Evolutionary conservation across 2,797 vertebrate genomes (phyloP), one percentile per base, ranked within the genome.

Genomic region (Babyrousa celebensis): DNA sequence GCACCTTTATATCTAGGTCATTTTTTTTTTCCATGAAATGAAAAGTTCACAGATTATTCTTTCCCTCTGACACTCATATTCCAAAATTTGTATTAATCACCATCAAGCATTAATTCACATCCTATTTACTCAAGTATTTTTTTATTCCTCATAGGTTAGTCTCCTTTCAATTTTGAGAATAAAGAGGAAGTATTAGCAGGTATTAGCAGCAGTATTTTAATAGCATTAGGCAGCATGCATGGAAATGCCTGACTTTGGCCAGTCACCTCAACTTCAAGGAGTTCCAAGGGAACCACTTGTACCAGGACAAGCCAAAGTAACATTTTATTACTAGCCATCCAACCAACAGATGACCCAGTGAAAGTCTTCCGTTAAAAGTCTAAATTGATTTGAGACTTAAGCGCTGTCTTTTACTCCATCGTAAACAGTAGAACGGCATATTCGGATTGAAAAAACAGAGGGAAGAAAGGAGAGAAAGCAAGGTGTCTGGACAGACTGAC

Each of bases 21-120:
- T 77, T 87, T n/a, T n/a, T n/a, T n/a, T n/a, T n/a, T n/a, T 71
- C n/a, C 16, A 17, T 36, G 85, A 87, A 95, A 84, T 48, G 40
- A 91, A 21, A 78, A 94, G 27, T 43, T 67, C 67, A 12, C 15
- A 95, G 40, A 56, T 27, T 18, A 70, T 58, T 25, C 78, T 90
- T 90, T 83, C 36, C 40, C 1, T 84, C 65, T 71, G 17, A 65
- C 16, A 63, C 1, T 58, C 40, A 71, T 11, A 60, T 40, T 78
- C 75, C 63, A 87, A 91, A 80, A 72, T 85, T n/a, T 48, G 48
- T 90, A 84, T 27, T 23, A 90, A 86, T 48, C 74, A 2, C 15
- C 23, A 85, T 54, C 58, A 40, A 62, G 54, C 48, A 91, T 96
- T 85, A 89, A 77, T 58, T 52, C 32, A 16, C 36, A 15, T 72